Conservation (phyloP, 2,888 invertebrate genomes). For the Eretmocerus hayati region DNA sequence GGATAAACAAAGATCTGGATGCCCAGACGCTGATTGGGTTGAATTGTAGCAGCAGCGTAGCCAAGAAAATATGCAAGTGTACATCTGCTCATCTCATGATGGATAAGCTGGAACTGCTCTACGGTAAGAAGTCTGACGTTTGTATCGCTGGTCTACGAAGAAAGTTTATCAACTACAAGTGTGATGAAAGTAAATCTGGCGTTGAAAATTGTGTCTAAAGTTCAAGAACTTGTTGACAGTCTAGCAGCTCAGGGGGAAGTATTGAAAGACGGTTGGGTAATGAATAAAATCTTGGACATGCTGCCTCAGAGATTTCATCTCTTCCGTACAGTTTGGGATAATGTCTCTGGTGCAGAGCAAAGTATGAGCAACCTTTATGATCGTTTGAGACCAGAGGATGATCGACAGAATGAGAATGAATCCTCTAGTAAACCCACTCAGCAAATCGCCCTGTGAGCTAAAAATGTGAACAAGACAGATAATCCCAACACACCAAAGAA, state of each 20-base stretch:
- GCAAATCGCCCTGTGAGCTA: conserved; percentile 19
- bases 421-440: neutral
- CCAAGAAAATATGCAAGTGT: conserved; percentile 27
- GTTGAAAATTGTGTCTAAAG: conserved; percentile 25
- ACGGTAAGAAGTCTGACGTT: conserved; percentile 26
- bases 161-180: conserved; percentile 26
- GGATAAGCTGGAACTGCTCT: conserved; percentile 25
- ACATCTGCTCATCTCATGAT: conserved; percentile 25
- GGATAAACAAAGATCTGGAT: conserved; percentile 28
- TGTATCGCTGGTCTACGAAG: conserved; percentile 19
- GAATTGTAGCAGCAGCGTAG: conserved; percentile 26
- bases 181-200: conserved; percentile 22
- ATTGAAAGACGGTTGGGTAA: conserved; percentile 25
- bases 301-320: conserved; percentile 27
- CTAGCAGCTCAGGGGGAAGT: conserved; percentile 25
- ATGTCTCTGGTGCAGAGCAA: conserved; percentile 16
- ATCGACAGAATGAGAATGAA: conserved; percentile 13
- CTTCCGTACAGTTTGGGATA: conserved; percentile 27
- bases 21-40: conserved; percentile 29
- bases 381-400: conserved; percentile 19
- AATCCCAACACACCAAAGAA: conserved; percentile 8
- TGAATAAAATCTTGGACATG: conserved; percentile 24
- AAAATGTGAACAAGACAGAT: conserved; percentile 12
- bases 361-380: conserved; percentile 14
- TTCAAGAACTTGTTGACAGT: conserved; percentile 18